Conservation (phyloP, 2,797 vertebrate species). For the Falco columbarius region DNA sequence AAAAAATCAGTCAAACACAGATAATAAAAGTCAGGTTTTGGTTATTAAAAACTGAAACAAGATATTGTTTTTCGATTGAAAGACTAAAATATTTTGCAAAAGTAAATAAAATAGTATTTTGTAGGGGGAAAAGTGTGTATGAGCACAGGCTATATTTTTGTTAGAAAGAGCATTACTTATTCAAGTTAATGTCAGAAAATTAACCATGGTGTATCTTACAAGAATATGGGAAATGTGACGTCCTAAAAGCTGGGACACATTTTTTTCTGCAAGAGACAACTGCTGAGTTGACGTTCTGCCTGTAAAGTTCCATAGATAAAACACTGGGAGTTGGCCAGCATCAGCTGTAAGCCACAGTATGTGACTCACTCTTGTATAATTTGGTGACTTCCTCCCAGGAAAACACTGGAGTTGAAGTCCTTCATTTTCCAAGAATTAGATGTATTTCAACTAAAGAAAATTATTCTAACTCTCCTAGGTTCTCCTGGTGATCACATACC, state of each 20-base stretch:
- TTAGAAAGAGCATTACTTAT: neutral
- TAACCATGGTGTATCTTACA: neutral
- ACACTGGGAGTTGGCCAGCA: neutral
- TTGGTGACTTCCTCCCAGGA: neutral
- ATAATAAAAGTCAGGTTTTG: neutral
- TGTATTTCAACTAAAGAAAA: neutral
- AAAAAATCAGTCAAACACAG: too few species aligned
- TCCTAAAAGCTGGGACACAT: neutral
- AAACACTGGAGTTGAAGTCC: neutral
- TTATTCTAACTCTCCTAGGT: neutral
- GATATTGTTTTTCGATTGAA: neutral
- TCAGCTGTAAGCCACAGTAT: neutral
- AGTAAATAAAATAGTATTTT: neutral
- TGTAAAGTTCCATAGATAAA: neutral
- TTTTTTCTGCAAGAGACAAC: neutral
- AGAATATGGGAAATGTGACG: neutral
- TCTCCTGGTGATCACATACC: constrained; percentile 8
- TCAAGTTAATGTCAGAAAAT: neutral
- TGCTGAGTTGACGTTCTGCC: neutral
- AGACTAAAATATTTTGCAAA: neutral
- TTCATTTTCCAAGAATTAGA: neutral
- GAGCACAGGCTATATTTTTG: neutral
- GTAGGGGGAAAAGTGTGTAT: neutral
- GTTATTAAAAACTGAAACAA: neutral
- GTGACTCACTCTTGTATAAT: neutral